Base-by-base conservation (phyloP, 1,140 invertebrate species). In the Drosophila leontia region DNA sequence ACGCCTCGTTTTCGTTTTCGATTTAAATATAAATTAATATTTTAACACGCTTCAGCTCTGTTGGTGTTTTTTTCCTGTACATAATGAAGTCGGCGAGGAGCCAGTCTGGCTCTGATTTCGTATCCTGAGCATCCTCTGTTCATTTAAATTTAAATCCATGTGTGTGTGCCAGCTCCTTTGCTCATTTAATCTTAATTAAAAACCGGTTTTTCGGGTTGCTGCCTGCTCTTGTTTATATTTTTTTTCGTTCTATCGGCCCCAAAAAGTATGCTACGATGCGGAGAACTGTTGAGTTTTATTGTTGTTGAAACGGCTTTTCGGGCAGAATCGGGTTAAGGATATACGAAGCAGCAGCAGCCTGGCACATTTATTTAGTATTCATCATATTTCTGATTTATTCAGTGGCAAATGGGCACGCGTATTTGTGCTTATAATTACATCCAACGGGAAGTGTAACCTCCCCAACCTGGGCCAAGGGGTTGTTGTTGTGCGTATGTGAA, bases 141-240 rank as follows among this genome's bases (percentile, higher is more conserved):
- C 80, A 88, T 88, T 88, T 88, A 88, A 88, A 88, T 88, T 84
- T 84, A 84, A 88, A 88, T 90, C 84, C 85, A 80, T 72, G 70
- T 68, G 81, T 80, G 59, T 74, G 68, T 51, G 74, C 34, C 64
- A 50, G 77, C 71, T 72, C 69, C 75, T 75, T 84, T 78, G 70
- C 87, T 84, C 81, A 90, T 90, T 90, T 90, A 90, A 90, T 90
- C 87, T 90, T 90, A 90, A 90, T 90, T 90, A 90, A 90, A 86
- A 90, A 90, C 85, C 85, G 85, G 85, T 90, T 90, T 88, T 91
- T 88, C 69, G 78, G 78, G 84, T 72, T 84, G 56, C 69, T 57
- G 44, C 62, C 62, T 75, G 41, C 59, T 37, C 39, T 59, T 74
- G 79, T 58, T 62, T 67, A 60, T 60, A 57, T 57, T 55, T 41